These are phyloP conservation scores for Gorsachius magnificus DNA, from an alignment of 2,797 vertebrate species.

Conservation along the genomic window DNA sequence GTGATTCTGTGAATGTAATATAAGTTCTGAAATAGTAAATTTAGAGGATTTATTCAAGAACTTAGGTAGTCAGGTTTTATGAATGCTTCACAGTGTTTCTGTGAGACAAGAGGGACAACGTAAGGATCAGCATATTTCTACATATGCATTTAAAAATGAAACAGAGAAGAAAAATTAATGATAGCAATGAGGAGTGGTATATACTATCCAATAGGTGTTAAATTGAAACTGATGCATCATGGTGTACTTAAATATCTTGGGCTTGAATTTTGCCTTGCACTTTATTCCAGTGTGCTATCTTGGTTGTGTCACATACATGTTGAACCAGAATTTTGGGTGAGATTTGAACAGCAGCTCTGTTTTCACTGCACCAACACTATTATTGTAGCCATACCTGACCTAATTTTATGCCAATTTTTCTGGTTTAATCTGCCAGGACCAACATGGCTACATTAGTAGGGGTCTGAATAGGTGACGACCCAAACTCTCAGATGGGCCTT, in stretches of 20 bases:
- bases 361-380: background rate
- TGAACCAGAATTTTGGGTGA: background rate
- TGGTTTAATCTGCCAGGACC: background rate
- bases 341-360: background rate
- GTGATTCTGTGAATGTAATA: background rate
- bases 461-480: background rate
- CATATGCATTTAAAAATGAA: background rate
- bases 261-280: background rate
- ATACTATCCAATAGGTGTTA: background rate
- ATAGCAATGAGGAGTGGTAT: background rate
- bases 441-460: background rate
- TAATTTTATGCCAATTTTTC: background rate
- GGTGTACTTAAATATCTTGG: background rate
- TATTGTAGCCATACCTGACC: background rate
- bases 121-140: background rate
- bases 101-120: background rate
- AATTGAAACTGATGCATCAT: background rate
- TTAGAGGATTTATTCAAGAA: background rate
- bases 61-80: background rate
- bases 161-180: background rate
- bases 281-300: background rate
- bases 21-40: background rate
- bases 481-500: background rate
- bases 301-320: background rate
- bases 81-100: background rate